phyloP scores from a whole-genome alignment of 2,888 invertebrate genomes.

The Heliconius ismenius region DNA sequence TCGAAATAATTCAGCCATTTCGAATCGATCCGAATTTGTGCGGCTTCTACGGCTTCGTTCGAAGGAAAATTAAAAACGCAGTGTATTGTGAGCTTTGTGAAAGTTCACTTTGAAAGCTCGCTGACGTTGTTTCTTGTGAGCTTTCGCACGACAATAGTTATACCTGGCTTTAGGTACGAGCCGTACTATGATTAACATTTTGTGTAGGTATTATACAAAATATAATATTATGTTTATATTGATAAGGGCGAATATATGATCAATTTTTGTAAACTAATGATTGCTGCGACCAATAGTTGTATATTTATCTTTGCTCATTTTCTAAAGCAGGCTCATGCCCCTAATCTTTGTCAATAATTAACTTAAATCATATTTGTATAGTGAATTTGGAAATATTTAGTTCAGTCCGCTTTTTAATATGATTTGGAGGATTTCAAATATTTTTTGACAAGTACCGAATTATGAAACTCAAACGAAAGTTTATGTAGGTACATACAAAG shows the following conservation, averaged over 20 bases:
- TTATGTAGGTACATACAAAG: background rate
- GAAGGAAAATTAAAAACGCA: constrained; percentile 65
- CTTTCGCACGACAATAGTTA: constrained; percentile 13
- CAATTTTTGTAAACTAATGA: background rate
- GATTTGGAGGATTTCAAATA: too few species aligned
- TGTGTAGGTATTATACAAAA: background rate
- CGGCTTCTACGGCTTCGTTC: constrained; percentile 67
- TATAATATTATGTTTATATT: background rate
- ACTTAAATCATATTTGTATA: background rate
- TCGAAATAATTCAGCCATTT: constrained; percentile 51
- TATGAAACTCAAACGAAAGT: too few species aligned
- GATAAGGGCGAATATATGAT: background rate
- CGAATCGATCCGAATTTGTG: constrained; percentile 61
- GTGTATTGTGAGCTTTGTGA: constrained; percentile 49
- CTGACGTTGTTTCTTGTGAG: constrained; percentile 23
- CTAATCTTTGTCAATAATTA: background rate
- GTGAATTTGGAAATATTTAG: background rate
- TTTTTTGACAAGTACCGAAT: too few species aligned
- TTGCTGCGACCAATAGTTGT: background rate
- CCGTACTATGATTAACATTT: background rate
- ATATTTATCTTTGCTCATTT: background rate
- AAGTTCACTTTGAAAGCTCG: constrained; percentile 48
- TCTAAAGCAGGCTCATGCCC: background rate
- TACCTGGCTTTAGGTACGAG: background rate
- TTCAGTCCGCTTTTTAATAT: background rate